These are phyloP conservation scores for Labeo catla DNA, from an alignment of 2,113 vertebrate species.

Conservation along the genomic window DNA sequence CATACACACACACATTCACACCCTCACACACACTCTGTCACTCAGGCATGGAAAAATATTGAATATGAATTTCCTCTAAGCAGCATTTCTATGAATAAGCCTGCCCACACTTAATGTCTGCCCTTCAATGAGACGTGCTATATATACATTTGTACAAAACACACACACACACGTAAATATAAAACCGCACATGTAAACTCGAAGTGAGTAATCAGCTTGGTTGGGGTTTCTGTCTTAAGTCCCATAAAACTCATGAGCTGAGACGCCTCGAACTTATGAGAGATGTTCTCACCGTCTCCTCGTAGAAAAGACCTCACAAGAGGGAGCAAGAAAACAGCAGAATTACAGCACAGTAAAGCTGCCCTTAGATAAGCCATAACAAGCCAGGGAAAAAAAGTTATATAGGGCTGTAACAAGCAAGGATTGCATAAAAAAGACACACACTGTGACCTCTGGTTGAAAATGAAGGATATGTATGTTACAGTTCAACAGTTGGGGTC, in stretches of 20 bases:
- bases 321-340: neutral
- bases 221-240: conserved; percentile 5
- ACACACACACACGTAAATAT: conserved; percentile 31
- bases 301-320: conserved; percentile 23
- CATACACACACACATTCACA: conserved; percentile 52
- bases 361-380: neutral
- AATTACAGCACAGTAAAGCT: conserved; percentile 9
- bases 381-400: neutral
- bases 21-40: conserved; percentile 59
- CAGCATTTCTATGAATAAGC: conserved; percentile 78
- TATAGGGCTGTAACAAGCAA: neutral
- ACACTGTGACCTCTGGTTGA: neutral
- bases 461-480: neutral
- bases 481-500: neutral
- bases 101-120: conserved; percentile 74
- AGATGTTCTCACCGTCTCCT: neutral
- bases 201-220: neutral
- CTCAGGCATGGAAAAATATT: conserved; percentile 77
- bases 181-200: conserved; percentile 18
- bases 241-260: conserved; percentile 22
- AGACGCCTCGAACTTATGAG: neutral
- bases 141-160: conserved; percentile 64
- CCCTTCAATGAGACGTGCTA: conserved; percentile 67
- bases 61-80: conserved; percentile 77
- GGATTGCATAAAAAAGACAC: neutral